A percentile compares a stretch with the other conserved stretches of the same genome.
Evolutionary conservation across 2,888 invertebrate genomes (phyloP).

Genomic region (Leptinotarsa haldemani): DNA sequence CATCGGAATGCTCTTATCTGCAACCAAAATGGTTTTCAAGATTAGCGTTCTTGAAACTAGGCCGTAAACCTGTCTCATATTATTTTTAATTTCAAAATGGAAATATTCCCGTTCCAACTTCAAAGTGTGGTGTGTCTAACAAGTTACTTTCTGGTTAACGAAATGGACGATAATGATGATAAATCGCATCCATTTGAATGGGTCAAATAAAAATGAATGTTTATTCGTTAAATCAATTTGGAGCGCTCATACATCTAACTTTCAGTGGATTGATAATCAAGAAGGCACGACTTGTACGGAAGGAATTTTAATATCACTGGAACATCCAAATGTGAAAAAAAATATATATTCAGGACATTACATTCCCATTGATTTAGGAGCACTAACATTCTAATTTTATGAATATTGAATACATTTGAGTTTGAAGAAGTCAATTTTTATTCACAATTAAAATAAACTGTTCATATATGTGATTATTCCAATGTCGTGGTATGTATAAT

Average conservation of each 20-base stretch:
- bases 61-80: constrained; percentile 25
- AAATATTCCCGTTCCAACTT: constrained; percentile 4
- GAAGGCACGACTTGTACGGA: neutral
- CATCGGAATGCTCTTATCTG: constrained; percentile 45
- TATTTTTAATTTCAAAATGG: constrained; percentile 20
- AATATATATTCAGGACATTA: no score
- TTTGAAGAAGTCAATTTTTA: no score
- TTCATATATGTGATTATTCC: no score
- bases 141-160: constrained; percentile 10
- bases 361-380: no score
- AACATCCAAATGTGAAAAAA: no score
- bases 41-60: constrained; percentile 27
- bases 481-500: no score
- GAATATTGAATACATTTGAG: no score
- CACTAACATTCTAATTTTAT: no score
- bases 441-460: no score
- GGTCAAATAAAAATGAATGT: neutral
- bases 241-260: neutral
- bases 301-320: neutral
- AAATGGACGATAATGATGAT: constrained; percentile 4
- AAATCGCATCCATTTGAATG: neutral
- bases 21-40: constrained; percentile 33
- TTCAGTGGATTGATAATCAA: neutral
- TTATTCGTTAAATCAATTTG: neutral
- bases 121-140: constrained; percentile 8